Evolutionary conservation across 1,140 invertebrate species (phyloP).

Genomic region (Lordiphosa clarofinis): DNA sequence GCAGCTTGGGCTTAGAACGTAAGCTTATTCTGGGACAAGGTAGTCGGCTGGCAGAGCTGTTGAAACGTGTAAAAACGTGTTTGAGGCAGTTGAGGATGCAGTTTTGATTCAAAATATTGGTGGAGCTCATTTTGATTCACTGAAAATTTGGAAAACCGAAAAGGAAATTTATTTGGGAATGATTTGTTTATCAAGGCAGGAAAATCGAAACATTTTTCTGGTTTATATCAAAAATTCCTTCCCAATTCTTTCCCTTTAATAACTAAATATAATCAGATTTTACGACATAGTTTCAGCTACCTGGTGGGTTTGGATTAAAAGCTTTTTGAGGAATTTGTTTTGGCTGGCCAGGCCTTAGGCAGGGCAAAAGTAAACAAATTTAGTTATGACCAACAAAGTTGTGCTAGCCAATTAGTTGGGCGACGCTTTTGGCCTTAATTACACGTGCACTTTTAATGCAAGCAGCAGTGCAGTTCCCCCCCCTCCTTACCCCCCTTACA

Average conservation of each 20-base stretch:
- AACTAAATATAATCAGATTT: conserved; percentile 54
- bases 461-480: conserved; percentile 17
- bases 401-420: conserved; percentile 49
- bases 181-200: neutral
- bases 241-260: neutral
- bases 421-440: conserved; percentile 48
- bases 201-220: too few species aligned
- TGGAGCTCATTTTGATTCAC: too few species aligned
- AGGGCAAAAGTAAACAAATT: conserved; percentile 39
- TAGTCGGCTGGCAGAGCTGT: too few species aligned
- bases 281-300: conserved; percentile 29
- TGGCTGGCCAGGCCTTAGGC: conserved; percentile 10
- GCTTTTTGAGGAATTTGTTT: conserved; percentile 35
- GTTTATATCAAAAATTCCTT: too few species aligned
- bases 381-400: conserved; percentile 52
- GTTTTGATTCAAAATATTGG: too few species aligned
- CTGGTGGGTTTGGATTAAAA: conserved; percentile 48
- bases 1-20: neutral
- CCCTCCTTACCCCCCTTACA: neutral
- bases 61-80: too few species aligned
- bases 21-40: too few species aligned
- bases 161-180: too few species aligned
- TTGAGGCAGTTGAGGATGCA: too few species aligned
- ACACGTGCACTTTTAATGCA: conserved; percentile 55
- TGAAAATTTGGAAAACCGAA: too few species aligned